phyloP scores from a whole-genome alignment of 1,140 invertebrate genomes.

The Drosophila mayri region DNA sequence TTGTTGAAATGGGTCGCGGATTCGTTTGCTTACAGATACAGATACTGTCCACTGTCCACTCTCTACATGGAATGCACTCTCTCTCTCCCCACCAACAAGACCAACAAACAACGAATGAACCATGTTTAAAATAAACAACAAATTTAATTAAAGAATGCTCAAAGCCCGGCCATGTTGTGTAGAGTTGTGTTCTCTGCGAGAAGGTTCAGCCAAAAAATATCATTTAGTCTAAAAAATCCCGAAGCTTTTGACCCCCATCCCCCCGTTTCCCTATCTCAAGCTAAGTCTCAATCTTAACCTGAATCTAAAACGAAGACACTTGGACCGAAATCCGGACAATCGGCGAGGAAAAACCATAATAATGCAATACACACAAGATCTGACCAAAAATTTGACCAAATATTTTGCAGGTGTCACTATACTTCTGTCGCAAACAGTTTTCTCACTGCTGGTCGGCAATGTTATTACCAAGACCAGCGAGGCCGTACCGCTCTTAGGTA shows the following conservation, averaged over 20 bases:
- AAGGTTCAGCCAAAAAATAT: slow-evolving; percentile 84
- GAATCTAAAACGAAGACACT: slow-evolving; percentile 22
- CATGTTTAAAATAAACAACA: neutral
- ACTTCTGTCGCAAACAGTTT: slow-evolving; percentile 99
- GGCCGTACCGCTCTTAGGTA: slow-evolving; percentile 98
- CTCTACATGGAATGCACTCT: slow-evolving; percentile 33
- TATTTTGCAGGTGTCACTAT: slow-evolving; percentile 96
- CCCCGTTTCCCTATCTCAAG: slow-evolving; percentile 16
- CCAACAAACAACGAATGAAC: slow-evolving; percentile 20
- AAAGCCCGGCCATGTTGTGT: slow-evolving; percentile 16
- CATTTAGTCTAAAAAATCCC: slow-evolving; percentile 59
- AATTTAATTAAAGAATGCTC: slow-evolving; percentile 25
- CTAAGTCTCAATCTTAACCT: slow-evolving; percentile 8
- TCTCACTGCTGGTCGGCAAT: slow-evolving; percentile 98
- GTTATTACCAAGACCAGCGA: slow-evolving; percentile 99
- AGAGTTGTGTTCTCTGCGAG: slow-evolving; percentile 51
- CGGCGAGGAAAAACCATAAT: neutral
- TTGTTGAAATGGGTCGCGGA: slow-evolving; percentile 46
- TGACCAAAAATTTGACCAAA: slow-evolving; percentile 61
- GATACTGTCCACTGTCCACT: slow-evolving; percentile 23
- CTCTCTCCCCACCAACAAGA: slow-evolving; percentile 13
- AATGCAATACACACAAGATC: slow-evolving; percentile 19
- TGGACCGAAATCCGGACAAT: slow-evolving; percentile 24
- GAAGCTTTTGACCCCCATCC: slow-evolving; percentile 13
- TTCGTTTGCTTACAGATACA: slow-evolving; percentile 46